A percentile compares a stretch with the other conserved stretches of the same genome.
phyloP scores from a whole-genome alignment of 1,140 invertebrate species.

The Trachymyrmex septentrionalis region DNA sequence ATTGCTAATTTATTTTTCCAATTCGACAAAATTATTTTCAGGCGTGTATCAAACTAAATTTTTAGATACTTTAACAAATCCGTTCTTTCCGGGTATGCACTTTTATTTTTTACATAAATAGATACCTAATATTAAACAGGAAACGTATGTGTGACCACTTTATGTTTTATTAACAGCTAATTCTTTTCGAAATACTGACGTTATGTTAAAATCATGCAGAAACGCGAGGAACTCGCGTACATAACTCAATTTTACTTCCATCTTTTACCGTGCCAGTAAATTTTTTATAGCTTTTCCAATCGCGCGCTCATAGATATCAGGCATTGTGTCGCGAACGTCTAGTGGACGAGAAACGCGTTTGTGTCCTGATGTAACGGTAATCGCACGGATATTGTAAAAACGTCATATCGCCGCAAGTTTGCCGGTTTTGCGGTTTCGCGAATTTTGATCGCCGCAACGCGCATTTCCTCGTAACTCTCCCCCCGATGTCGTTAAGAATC shows the following conservation, averaged over 20 bases:
- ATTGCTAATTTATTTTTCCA: too few species aligned
- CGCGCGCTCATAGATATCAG: slow-evolving; percentile 6
- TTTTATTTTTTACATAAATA: not conserved
- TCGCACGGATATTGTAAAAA: slow-evolving; percentile 25
- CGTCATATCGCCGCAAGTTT: not conserved
- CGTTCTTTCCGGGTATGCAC: not conserved
- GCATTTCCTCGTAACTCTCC: not conserved
- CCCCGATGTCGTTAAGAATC: not conserved
- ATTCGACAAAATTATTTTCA: too few species aligned
- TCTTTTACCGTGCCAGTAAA: slow-evolving; percentile 25
- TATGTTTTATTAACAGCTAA: not conserved
- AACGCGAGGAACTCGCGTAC: not conserved
- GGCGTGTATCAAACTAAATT: too few species aligned
- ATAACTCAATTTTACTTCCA: slow-evolving; percentile 21
- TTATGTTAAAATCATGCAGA: not conserved
- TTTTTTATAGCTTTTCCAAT: not conserved
- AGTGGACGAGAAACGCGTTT: slow-evolving; percentile 7
- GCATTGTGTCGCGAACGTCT: slow-evolving; percentile 12
- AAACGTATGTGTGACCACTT: not conserved
- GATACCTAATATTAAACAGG: not conserved
- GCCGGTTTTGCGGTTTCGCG: slow-evolving; percentile 28
- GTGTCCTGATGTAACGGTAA: slow-evolving; percentile 41
- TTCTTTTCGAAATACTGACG: not conserved
- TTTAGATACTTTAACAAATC: too few species aligned
- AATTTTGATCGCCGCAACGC: not conserved